These are phyloP conservation scores for Sipha maydis DNA, from an alignment of 2,888 invertebrate genomes.

Conservation along the genomic window DNA sequence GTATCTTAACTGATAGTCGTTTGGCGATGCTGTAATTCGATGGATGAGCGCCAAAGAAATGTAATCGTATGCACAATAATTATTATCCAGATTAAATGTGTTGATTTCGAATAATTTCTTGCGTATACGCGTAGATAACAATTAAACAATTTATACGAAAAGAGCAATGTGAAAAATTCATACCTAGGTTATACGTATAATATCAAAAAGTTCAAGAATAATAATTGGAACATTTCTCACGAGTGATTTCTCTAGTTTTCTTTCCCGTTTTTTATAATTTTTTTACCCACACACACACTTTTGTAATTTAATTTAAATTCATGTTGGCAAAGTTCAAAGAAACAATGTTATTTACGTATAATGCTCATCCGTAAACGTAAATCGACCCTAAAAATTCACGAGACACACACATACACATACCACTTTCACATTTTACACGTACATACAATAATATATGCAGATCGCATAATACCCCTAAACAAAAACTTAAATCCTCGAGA, in stretches of 20 bases:
- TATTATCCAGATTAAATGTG: no score
- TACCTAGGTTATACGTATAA: background rate
- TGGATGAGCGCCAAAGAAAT: no score
- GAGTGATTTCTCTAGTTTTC: slow-evolving; percentile 26
- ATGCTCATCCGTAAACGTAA: slow-evolving; percentile 1
- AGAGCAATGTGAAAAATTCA: background rate
- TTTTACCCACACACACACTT: background rate
- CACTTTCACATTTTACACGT: slow-evolving; percentile 32
- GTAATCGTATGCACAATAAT: no score
- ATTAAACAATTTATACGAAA: background rate
- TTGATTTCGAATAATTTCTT: no score
- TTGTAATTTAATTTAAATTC: background rate
- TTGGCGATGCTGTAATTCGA: no score
- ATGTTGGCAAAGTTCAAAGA: slow-evolving; percentile 6
- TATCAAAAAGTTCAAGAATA: background rate
- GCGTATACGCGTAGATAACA: no score
- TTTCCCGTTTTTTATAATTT: background rate
- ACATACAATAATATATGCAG: background rate
- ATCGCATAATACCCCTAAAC: background rate
- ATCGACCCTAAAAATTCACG: slow-evolving; percentile 12
- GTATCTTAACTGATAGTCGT: no score
- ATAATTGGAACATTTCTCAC: slow-evolving; percentile 28
- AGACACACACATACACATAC: background rate
- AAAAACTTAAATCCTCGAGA: slow-evolving; percentile 2
- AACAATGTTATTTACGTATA: slow-evolving; percentile 4